Evolutionary conservation across 2,888 invertebrate species (phyloP).

Genomic region (Pseudococcus viburni): DNA sequence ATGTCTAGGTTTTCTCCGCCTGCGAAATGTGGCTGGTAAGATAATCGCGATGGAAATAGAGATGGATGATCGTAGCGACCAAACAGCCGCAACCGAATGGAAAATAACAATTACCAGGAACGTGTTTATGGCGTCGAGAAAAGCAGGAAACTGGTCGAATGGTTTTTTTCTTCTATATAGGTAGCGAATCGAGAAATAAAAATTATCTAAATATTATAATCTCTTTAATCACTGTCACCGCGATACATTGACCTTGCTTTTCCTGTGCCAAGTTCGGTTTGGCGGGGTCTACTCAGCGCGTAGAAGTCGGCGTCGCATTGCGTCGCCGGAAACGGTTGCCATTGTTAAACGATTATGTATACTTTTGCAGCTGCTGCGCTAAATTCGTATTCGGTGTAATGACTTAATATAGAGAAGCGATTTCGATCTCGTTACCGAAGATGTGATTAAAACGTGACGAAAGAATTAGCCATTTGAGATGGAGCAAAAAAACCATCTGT

Average conservation of each 20-base stretch:
- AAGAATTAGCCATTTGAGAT: not conserved
- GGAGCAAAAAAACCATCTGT: not conserved
- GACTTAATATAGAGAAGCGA: conserved; percentile 30
- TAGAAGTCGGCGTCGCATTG: not conserved
- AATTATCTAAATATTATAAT: conserved; percentile 41
- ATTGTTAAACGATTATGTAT: not conserved
- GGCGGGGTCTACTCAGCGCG: not conserved
- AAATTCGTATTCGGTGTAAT: not conserved
- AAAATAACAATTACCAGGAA: not conserved
- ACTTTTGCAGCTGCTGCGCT: not conserved
- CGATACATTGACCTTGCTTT: conserved; percentile 51
- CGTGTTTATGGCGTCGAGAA: not conserved
- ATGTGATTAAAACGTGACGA: conserved; percentile 43
- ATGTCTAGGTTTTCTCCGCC: not conserved
- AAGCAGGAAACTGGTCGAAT: conserved; percentile 12
- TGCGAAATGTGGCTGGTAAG: not conserved
- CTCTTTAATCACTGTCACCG: conserved; percentile 47
- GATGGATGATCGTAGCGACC: not conserved
- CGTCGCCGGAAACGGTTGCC: not conserved
- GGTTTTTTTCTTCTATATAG: not conserved
- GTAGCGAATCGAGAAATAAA: not conserved
- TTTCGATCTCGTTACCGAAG: not conserved
- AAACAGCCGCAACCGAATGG: not conserved
- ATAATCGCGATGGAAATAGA: not conserved
- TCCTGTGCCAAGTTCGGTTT: not conserved